Conservation (phyloP, 2,888 invertebrate species). For the Eudasyphora cyanicolor region DNA sequence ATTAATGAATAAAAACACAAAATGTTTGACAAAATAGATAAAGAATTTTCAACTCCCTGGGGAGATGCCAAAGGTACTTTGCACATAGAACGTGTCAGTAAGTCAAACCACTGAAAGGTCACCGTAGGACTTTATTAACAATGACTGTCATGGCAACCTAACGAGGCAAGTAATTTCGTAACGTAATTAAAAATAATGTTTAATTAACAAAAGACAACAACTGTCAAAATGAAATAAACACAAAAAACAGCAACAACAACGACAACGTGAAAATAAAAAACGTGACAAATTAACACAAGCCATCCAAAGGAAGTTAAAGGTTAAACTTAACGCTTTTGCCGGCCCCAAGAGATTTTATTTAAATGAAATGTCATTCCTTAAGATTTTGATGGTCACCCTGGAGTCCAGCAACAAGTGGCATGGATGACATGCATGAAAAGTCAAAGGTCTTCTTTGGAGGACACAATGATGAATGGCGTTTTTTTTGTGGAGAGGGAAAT, state of each 20-base stretch:
- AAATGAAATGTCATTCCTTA: neutral
- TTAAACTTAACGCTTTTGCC: too few species aligned
- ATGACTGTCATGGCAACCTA: neutral
- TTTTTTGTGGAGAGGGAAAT: too few species aligned
- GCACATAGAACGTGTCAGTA: too few species aligned
- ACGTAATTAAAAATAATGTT: neutral
- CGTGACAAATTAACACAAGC: neutral
- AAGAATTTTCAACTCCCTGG: neutral
- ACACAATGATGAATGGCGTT: too few species aligned
- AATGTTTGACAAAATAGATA: neutral
- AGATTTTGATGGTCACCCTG: neutral
- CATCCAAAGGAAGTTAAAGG: neutral
- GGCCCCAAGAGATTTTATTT: too few species aligned
- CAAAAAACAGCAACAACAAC: neutral
- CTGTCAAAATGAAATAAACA: neutral
- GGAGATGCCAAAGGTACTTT: too few species aligned
- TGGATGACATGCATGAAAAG: neutral
- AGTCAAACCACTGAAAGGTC: neutral
- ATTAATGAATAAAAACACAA: too few species aligned
- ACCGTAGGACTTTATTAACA: neutral
- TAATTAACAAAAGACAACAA: constrained; percentile 1
- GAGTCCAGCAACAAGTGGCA: neutral
- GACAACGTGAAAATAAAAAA: too few species aligned
- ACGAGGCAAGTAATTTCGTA: neutral
- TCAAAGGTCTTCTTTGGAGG: too few species aligned